A percentile compares a stretch with the other conserved stretches of the same genome.
Evolutionary conservation across 2,113 vertebrate species (phyloP).

Genomic region (Cryptomyrus ogoouensis): DNA sequence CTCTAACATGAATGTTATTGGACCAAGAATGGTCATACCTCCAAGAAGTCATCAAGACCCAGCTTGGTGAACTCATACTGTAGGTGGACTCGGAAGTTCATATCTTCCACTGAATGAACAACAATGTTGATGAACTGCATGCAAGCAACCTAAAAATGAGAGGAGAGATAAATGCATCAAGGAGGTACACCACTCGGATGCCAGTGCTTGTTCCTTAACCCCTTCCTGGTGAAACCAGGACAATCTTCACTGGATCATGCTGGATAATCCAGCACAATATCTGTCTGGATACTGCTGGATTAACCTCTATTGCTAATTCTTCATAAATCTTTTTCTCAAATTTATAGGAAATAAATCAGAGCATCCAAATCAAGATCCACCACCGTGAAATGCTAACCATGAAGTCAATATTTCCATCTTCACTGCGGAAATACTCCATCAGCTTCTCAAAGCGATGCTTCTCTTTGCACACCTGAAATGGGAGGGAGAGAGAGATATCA

Average conservation of each 20-base stretch:
- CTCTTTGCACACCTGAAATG: slow-evolving; percentile 82
- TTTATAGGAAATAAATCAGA: not conserved
- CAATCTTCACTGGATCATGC: not conserved
- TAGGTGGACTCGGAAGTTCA: not conserved
- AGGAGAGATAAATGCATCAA: not conserved
- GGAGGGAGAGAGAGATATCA: not conserved
- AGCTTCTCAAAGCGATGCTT: slow-evolving; percentile 89
- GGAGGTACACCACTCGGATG: not conserved
- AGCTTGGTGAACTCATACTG: slow-evolving; percentile 77
- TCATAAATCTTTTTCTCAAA: not conserved
- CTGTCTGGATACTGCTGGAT: not conserved
- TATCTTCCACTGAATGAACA: not conserved
- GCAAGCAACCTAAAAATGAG: slow-evolving; percentile 76
- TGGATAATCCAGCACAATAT: not conserved
- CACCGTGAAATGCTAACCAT: slow-evolving; percentile 65
- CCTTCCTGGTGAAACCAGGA: not conserved
- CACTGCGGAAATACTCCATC: slow-evolving; percentile 96
- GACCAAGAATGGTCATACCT: slow-evolving; percentile 58
- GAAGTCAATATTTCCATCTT: slow-evolving; percentile 98
- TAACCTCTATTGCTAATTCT: not conserved
- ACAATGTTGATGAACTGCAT: slow-evolving; percentile 65
- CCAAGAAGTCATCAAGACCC: slow-evolving; percentile 87
- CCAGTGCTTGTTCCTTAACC: not conserved
- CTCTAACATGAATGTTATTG: not conserved
- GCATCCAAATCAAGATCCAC: not conserved